Percentiles rank a stretch among this genome's conserved stretches.
Evolutionary conservation across 2,113 vertebrate genomes (phyloP).

Genomic region (Thamnophis sirtalis): DNA sequence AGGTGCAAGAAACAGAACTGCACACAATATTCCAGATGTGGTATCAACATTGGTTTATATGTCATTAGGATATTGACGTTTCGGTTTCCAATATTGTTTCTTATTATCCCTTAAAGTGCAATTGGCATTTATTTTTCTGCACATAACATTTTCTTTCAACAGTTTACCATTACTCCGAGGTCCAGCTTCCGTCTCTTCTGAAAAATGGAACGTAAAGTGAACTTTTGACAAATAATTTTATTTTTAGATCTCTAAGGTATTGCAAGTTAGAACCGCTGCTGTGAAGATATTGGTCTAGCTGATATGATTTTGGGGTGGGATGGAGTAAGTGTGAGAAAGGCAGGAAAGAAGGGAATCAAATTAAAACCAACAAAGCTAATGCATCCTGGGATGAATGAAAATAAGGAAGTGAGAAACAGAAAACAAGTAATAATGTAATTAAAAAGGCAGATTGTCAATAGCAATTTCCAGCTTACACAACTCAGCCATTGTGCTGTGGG

Average conservation of each 20-base stretch:
- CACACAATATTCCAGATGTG: not conserved
- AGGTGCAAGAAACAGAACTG: not conserved
- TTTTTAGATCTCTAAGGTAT: constrained; percentile 12
- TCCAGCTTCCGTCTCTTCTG: not conserved
- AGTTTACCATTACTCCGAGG: not conserved
- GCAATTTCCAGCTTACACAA: constrained; percentile 32
- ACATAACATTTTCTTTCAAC: not conserved
- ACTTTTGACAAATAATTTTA: not conserved
- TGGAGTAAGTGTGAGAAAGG: not conserved
- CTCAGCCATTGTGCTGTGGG: constrained; percentile 24
- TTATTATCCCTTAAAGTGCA: not conserved
- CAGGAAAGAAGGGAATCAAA: not conserved
- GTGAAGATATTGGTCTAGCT: accelerated
- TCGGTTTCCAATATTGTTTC: not conserved
- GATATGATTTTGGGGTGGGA: not conserved
- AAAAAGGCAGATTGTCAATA: constrained; percentile 50
- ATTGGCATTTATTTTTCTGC: not conserved
- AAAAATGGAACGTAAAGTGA: constrained; percentile 3
- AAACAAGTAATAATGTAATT: constrained; percentile 48
- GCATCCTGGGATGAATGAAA: constrained; percentile 9
- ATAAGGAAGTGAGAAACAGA: constrained; percentile 46
- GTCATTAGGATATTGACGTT: not conserved
- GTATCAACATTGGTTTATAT: not conserved
- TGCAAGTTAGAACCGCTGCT: not conserved
- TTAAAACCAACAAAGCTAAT: not conserved